Base-by-base conservation (phyloP, 37 sponge, comb jelly and placozoan species). In the Crambe crambe region DNA sequence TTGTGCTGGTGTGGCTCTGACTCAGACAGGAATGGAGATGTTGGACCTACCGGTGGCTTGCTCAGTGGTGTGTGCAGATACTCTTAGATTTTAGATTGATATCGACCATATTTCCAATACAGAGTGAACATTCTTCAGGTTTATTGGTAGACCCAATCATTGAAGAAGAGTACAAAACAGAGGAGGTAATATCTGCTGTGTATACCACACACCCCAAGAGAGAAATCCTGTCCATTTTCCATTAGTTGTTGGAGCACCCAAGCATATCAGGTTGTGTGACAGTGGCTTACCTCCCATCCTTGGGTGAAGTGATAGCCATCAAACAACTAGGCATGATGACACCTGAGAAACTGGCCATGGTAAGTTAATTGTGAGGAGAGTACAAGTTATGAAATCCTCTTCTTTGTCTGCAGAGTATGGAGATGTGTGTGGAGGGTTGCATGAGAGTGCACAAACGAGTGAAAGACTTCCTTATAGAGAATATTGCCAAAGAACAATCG, bases 1-100 rank as follows among this genome's bases (percentile, higher is more conserved):
- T 35, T 83, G 83, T 89, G 84, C 80, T 27, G 51, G 65, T 67
- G 21, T 83, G 12, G 89, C 89, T n/a, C 74, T 89, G 40, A 74
- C 79, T 12, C 38, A 47, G n/a, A 26, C 79, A 78, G 89, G 89
- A 31, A 40, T 89, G 51, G 83, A 83, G 65, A 83, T 89, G 75
- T 20, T 51, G 29, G 84, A 89, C 66, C n/a, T 83, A 3, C 89
- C 89, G 34, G 73, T 73, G 3, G 89, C 89, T 27, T 82, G 79
- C 60, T 72, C 84, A 36, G 84, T 89, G 89, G 89, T 82, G n/a
- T 23, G 6, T 21, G 4, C 31, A 65, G 32, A 8, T 58, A 22
- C 1, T 40, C 0, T 42, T 78, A 54, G 43, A 12, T 3, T 58
- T 23, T 34, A 44, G 17, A 34, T 15, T 8, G 8, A 37, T 79